phyloP scores from a whole-genome alignment of 2,113 vertebrate species.

The Sardina pilchardus region DNA sequence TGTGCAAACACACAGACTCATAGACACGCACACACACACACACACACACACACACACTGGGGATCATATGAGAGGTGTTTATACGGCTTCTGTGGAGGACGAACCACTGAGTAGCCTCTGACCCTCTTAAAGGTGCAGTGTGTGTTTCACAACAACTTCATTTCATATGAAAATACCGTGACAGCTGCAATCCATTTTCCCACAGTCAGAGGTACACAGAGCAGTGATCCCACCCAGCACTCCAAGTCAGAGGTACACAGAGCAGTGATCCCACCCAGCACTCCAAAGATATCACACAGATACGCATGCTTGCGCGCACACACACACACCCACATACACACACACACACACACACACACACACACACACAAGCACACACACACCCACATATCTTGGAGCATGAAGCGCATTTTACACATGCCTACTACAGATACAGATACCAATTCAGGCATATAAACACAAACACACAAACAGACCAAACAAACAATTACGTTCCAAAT shows the following conservation, averaged over 20 bases:
- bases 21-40: background rate
- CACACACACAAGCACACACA: background rate
- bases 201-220: conserved; percentile 21
- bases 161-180: conserved; percentile 35
- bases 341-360: conserved; percentile 26
- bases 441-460: background rate
- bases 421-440: background rate
- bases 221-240: conserved; percentile 25
- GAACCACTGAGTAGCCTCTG: conserved; percentile 30
- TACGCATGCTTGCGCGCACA: background rate
- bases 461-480: conserved; percentile 2
- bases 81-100: conserved; percentile 31
- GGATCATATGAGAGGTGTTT: conserved; percentile 15
- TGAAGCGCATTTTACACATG: background rate
- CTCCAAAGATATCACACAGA: conserved; percentile 28
- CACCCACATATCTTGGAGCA: background rate
- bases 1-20: background rate
- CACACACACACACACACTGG: background rate
- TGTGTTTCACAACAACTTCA: conserved; percentile 31
- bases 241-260: conserved; percentile 7
- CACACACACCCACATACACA: conserved; percentile 17
- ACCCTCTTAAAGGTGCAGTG: conserved; percentile 27
- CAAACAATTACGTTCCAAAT: background rate
- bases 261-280: conserved; percentile 24
- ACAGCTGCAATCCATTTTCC: conserved; percentile 53